Evolutionary conservation across 2,888 invertebrate genomes (phyloP).

Genomic region (Syrista parreyssii): DNA sequence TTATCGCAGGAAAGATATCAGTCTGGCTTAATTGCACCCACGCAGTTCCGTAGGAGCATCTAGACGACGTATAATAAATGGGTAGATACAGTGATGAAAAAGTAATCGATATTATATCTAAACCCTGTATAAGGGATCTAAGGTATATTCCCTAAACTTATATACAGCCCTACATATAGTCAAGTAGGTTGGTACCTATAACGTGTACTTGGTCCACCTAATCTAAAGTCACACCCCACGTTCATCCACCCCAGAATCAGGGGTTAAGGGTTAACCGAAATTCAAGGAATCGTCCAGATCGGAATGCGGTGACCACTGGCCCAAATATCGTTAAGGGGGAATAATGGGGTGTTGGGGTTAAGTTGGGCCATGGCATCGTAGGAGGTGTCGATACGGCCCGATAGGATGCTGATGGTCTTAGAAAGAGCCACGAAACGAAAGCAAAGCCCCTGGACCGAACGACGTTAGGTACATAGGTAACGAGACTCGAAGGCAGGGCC

Average conservation of each 20-base stretch:
- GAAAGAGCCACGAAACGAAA: slow-evolving; percentile 5
- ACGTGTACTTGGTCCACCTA: background rate
- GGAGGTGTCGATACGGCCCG: slow-evolving; percentile 8
- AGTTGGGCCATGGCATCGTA: slow-evolving; percentile 4
- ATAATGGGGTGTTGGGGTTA: background rate
- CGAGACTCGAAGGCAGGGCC: slow-evolving; percentile 8
- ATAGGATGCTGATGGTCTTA: slow-evolving; percentile 1
- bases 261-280: slow-evolving; percentile 8
- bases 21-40: background rate
- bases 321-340: slow-evolving; percentile 1
- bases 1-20: background rate
- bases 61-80: background rate
- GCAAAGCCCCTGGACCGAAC: slow-evolving; percentile 2
- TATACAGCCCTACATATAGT: background rate
- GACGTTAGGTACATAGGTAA: slow-evolving; percentile 5
- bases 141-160: background rate
- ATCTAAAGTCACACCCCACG: background rate
- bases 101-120: background rate
- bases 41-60: background rate
- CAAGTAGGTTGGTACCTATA: background rate
- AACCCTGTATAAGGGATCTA: background rate
- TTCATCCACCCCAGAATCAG: background rate
- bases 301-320: slow-evolving; percentile 8
- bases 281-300: slow-evolving; percentile 3
- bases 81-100: background rate